A percentile compares a stretch with the other conserved stretches of the same genome.
Conservation (phyloP, 2,888 invertebrate species). For the Eutolmus rufibarbis region DNA sequence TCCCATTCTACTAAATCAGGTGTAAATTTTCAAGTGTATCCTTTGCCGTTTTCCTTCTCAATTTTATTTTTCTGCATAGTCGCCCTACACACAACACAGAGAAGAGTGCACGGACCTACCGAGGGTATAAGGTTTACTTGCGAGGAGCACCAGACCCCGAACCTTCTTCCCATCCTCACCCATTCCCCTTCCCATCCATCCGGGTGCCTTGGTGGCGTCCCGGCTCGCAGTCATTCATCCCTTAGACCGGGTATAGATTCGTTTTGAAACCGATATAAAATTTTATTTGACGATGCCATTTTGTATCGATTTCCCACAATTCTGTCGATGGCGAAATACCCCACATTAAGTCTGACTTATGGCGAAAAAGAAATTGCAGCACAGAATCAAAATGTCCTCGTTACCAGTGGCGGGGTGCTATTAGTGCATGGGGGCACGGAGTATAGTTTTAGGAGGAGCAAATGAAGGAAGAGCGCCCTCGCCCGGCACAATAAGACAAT, state of each 20-base stretch:
- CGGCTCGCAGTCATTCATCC: constrained; percentile 33
- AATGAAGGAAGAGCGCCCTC: constrained; percentile 7
- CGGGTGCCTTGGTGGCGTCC: not conserved
- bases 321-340: constrained; percentile 44
- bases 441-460: constrained; percentile 15
- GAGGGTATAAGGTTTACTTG: not conserved
- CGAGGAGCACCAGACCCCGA: not conserved
- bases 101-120: not conserved
- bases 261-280: constrained; percentile 50
- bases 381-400: constrained; percentile 50
- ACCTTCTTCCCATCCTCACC: not conserved
- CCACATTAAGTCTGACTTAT: constrained; percentile 55
- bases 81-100: not conserved
- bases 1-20: constrained; percentile 41
- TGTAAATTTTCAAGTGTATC: constrained; percentile 39
- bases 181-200: not conserved
- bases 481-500: constrained; percentile 9
- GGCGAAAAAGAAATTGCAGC: constrained; percentile 51
- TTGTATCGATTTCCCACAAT: constrained; percentile 56
- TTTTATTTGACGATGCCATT: constrained; percentile 56
- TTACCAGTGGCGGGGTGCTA: constrained; percentile 39
- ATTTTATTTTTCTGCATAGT: constrained; percentile 25
- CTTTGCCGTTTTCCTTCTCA: constrained; percentile 33
- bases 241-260: constrained; percentile 37
- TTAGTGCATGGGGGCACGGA: constrained; percentile 16